Evolutionary conservation across 2,888 invertebrate species (phyloP).

Genomic region (Proisotoma minuta): DNA sequence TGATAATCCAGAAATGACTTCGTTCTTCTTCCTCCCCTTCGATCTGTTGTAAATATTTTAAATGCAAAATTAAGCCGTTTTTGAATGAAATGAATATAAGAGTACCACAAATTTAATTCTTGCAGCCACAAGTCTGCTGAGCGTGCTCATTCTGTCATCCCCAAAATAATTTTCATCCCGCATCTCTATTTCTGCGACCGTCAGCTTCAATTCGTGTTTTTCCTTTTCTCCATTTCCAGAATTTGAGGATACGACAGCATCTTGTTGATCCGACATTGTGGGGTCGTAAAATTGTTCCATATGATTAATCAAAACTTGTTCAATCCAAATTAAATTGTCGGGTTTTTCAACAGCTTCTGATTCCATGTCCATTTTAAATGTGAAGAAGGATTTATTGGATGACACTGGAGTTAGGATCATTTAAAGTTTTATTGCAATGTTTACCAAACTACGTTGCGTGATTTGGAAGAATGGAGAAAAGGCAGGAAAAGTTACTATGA

Average conservation of each 20-base stretch:
- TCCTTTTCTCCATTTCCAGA: neutral
- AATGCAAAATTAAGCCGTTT: neutral
- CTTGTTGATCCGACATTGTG: no score
- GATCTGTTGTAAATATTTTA: slow-evolving; percentile 1
- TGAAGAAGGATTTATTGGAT: no score
- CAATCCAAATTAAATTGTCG: neutral
- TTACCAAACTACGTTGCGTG: no score
- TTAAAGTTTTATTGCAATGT: no score
- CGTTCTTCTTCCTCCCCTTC: slow-evolving; percentile 18
- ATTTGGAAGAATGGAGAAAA: no score
- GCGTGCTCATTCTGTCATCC: slow-evolving; percentile 23
- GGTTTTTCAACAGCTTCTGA: neutral
- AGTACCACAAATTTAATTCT: slow-evolving; percentile 33
- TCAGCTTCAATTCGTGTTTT: slow-evolving; percentile 18
- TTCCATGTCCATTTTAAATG: neutral
- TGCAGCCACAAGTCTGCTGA: slow-evolving; percentile 29
- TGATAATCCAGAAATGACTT: slow-evolving; percentile 36
- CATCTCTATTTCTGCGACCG: slow-evolving; percentile 32
- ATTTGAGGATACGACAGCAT: neutral
- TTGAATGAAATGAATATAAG: neutral
- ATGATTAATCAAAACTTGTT: neutral
- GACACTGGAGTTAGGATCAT: no score
- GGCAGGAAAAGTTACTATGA: no score
- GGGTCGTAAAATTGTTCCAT: neutral
- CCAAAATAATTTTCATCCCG: slow-evolving; percentile 31